Evolutionary conservation across 1,140 invertebrate species (phyloP).

Genomic region (Dreissena polymorpha): DNA sequence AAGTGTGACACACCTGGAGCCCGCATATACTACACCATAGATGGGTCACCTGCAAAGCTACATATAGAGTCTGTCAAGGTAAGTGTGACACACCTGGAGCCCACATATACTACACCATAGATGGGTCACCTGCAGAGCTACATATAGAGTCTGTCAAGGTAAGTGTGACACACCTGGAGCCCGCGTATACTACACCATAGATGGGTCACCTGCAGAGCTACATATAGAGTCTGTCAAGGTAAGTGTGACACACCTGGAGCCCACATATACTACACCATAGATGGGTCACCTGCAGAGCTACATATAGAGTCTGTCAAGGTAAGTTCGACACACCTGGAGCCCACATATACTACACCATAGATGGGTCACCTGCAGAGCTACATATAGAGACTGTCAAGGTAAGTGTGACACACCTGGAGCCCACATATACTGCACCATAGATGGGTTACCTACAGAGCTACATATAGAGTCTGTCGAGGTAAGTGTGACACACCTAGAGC

Average conservation of each 20-base stretch:
- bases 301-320: conserved; percentile 69
- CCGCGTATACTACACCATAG: conserved; percentile 77
- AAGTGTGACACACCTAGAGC: conserved; percentile 68
- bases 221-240: conserved; percentile 69
- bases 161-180: conserved; percentile 68
- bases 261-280: conserved; percentile 77
- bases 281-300: conserved; percentile 74
- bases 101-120: conserved; percentile 77
- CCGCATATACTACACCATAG: conserved; percentile 77
- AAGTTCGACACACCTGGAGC: conserved; percentile 68
- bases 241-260: conserved; percentile 68
- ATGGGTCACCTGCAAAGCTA: conserved; percentile 73
- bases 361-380: conserved; percentile 74
- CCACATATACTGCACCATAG: conserved; percentile 77
- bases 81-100: conserved; percentile 68
- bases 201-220: conserved; percentile 74
- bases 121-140: conserved; percentile 74
- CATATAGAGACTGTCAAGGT: conserved; percentile 69
- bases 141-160: conserved; percentile 69
- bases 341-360: conserved; percentile 77
- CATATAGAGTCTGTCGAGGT: conserved; percentile 69
- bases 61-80: conserved; percentile 69
- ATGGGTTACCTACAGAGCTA: conserved; percentile 73
- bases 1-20: conserved; percentile 68
- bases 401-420: conserved; percentile 68